Evolutionary conservation across 2,797 vertebrate genomes (phyloP).

Genomic region (Lepus townsendii): DNA sequence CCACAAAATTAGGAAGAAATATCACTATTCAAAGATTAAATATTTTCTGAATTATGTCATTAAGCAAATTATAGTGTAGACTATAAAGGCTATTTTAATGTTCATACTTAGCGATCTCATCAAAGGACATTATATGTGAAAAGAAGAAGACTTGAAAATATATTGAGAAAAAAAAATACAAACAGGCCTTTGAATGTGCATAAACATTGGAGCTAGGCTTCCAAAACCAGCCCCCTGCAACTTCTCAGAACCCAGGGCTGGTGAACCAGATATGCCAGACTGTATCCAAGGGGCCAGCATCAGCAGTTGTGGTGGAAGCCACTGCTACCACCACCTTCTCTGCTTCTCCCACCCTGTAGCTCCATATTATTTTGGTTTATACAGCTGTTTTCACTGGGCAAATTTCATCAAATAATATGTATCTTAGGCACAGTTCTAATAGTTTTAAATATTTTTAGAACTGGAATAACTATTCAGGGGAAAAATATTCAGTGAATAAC

Average conservation of each 20-base stretch:
- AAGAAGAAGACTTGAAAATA: conserved; percentile 31
- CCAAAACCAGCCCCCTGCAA: too few relatives aligned
- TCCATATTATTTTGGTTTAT: background rate
- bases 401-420: background rate
- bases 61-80: conserved; percentile 32
- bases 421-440: background rate
- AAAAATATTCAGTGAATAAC: background rate
- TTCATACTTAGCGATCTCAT: background rate
- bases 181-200: conserved; percentile 32
- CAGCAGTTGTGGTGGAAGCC: too few relatives aligned
- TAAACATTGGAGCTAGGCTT: background rate
- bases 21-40: conserved; percentile 26
- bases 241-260: too few relatives aligned
- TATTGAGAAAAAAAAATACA: background rate
- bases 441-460: background rate
- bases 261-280: too few relatives aligned
- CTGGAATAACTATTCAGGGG: background rate
- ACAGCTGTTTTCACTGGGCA: background rate
- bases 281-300: too few relatives aligned
- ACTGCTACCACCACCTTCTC: too few relatives aligned
- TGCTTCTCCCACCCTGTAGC: too few relatives aligned
- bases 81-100: background rate
- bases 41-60: conserved; percentile 24
- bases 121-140: conserved; percentile 4
- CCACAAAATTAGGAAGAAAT: background rate